Conservation (phyloP, 2,888 invertebrate species). For the Tinea semifulvella region DNA sequence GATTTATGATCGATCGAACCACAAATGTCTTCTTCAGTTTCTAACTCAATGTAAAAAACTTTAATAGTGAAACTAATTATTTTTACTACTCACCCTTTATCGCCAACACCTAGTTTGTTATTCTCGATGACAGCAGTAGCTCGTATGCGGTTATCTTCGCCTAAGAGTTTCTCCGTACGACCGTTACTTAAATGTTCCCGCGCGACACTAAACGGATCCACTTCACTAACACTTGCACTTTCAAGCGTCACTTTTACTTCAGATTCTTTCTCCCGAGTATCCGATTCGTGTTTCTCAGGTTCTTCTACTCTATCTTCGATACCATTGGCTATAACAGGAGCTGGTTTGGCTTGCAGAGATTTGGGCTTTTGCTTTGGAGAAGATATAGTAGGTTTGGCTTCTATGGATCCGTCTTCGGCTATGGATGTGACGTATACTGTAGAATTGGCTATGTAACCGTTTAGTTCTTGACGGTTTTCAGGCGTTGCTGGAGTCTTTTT, state of each 20-base stretch:
- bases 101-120: conserved; percentile 66
- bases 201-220: conserved; percentile 46
- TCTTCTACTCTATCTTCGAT: conserved; percentile 37
- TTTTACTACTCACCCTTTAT: conserved; percentile 61
- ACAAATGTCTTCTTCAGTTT: too few relatives aligned
- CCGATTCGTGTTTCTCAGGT: conserved; percentile 51
- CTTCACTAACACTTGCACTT: conserved; percentile 49
- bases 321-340: conserved; percentile 55
- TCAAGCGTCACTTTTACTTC: conserved; percentile 33
- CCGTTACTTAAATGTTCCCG: conserved; percentile 69
- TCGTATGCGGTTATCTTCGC: conserved; percentile 70
- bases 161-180: conserved; percentile 77
- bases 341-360: conserved; percentile 54
- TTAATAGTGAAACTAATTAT: too few relatives aligned
- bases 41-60: too few relatives aligned
- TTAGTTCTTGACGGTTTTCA: conserved; percentile 69
- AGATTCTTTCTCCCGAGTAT: conserved; percentile 44
- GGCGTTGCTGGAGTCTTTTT: conserved; percentile 22
- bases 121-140: conserved; percentile 69
- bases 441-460: conserved; percentile 83
- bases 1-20: too few relatives aligned
- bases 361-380: conserved; percentile 56
- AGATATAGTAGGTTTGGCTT: conserved; percentile 54
- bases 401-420: conserved; percentile 59
- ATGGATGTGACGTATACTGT: conserved; percentile 87